A percentile compares a stretch with the other conserved stretches of the same genome.
These are phyloP conservation scores for Malurus elegans DNA, from an alignment of 2,113 vertebrate species.

Conservation along the genomic window DNA sequence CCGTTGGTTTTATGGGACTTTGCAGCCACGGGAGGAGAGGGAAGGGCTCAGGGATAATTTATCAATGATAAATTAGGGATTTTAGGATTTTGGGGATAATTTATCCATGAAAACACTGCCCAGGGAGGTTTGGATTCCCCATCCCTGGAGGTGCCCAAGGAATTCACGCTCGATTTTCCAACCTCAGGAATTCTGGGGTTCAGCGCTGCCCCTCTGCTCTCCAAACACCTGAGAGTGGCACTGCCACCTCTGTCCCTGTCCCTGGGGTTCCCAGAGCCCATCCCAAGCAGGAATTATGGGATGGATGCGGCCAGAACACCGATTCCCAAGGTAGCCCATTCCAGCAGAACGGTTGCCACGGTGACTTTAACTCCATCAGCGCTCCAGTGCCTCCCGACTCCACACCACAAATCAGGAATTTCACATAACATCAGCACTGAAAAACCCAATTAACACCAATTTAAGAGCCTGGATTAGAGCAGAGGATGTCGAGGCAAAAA, in stretches of 20 bases:
- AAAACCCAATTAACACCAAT: conserved; percentile 17
- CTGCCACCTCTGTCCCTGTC: too few species aligned
- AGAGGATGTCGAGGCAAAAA: not conserved
- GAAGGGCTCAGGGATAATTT: not conserved
- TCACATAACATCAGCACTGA: not conserved
- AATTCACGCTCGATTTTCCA: not conserved
- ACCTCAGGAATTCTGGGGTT: not conserved
- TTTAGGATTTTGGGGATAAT: too few species aligned
- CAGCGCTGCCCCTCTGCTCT: not conserved
- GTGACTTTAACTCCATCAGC: conserved; percentile 56
- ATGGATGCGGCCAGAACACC: not conserved
- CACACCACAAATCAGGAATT: not conserved
- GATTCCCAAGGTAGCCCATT: not conserved
- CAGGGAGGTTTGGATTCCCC: not conserved
- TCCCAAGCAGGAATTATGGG: not conserved
- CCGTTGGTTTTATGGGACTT: accelerated
- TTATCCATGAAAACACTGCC: too few species aligned
- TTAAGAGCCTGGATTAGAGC: not conserved
- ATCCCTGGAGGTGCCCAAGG: not conserved
- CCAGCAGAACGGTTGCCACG: conserved; percentile 59
- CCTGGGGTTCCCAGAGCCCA: too few species aligned
- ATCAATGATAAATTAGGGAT: too few species aligned
- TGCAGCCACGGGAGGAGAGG: accelerated
- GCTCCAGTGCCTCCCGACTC: not conserved
- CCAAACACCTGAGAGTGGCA: not conserved